phyloP scores from a whole-genome alignment of 2,113 vertebrate genomes.

The Pipra filicauda region DNA sequence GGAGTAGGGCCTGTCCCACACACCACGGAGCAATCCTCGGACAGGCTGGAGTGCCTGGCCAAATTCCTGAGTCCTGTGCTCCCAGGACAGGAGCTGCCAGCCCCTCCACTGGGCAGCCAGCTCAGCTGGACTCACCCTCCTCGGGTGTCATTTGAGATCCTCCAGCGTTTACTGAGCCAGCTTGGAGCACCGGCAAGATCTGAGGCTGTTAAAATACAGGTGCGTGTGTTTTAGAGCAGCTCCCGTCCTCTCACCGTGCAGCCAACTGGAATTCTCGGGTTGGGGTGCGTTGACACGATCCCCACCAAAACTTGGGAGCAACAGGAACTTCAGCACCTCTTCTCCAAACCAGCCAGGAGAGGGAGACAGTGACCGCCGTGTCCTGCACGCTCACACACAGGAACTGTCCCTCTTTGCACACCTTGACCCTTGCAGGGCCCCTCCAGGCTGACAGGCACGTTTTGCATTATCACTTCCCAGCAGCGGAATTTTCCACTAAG shows the following conservation, averaged over 20 bases:
- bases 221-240: not conserved
- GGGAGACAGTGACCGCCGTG: constrained; percentile 50
- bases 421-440: not conserved
- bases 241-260: not conserved
- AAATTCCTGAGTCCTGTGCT: rapidly evolving
- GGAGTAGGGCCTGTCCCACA: not conserved
- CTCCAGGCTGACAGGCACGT: rapidly evolving
- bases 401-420: rapidly evolving
- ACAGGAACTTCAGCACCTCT: not conserved
- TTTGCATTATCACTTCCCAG: not conserved
- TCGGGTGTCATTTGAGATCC: not conserved
- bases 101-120: not conserved
- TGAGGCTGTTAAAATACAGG: not conserved
- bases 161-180: not conserved
- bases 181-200: not conserved
- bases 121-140: not conserved
- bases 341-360: constrained; percentile 47
- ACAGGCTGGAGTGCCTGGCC: not conserved
- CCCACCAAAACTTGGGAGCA: not conserved
- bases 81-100: not conserved
- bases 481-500: not conserved
- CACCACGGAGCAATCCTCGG: not conserved
- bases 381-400: not conserved
- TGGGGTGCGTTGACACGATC: rapidly evolving
- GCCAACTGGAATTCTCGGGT: rapidly evolving